Conservation (phyloP, 2,888 invertebrate genomes). For the Pseudolycoriella hygida region DNA sequence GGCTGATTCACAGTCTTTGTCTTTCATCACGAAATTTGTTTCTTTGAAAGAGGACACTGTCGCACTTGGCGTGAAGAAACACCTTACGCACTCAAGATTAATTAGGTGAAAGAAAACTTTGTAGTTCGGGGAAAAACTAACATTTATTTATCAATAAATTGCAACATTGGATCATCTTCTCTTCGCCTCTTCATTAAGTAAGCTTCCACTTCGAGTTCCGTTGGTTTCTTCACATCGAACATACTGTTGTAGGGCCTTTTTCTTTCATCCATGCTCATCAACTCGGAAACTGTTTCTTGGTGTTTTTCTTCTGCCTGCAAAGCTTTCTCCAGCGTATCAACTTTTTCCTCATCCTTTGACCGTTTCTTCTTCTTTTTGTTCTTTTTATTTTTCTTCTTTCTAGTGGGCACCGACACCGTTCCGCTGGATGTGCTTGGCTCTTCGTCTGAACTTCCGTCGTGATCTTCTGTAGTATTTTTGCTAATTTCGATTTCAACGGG, state of each 20-base stretch:
- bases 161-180: conserved; percentile 87
- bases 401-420: conserved; percentile 14
- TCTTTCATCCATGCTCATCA: conserved; percentile 65
- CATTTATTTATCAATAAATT: conserved; percentile 35
- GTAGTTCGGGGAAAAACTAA: too few relatives aligned
- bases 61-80: too few relatives aligned
- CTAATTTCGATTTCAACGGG: conserved; percentile 2
- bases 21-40: too few relatives aligned
- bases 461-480: too few relatives aligned
- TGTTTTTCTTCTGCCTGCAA: conserved; percentile 43
- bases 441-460: not conserved
- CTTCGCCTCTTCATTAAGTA: conserved; percentile 71
- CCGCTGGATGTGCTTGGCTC: conserved; percentile 4
- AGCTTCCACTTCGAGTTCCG: conserved; percentile 86
- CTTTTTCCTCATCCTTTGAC: conserved; percentile 32
- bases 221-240: conserved; percentile 61
- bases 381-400: conserved; percentile 11
- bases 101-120: too few relatives aligned
- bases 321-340: conserved; percentile 27
- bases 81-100: too few relatives aligned
- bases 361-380: conserved; percentile 24
- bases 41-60: too few relatives aligned
- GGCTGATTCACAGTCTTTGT: too few relatives aligned
- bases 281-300: conserved; percentile 40
- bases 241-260: conserved; percentile 89